phyloP scores from a whole-genome alignment of 1,140 invertebrate genomes.

The Apocrypta bakeri region DNA sequence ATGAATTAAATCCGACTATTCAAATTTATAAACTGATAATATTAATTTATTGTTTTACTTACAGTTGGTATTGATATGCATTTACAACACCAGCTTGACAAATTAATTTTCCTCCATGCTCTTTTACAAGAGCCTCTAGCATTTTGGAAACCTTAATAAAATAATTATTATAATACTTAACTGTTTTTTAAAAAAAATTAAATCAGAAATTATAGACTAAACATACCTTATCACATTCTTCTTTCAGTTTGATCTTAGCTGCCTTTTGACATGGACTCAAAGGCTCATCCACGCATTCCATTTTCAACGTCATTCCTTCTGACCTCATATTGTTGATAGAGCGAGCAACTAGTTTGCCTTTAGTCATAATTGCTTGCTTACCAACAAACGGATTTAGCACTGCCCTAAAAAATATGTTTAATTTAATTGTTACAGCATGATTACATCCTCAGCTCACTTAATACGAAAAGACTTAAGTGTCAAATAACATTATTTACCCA shows the following conservation, averaged over 20 bases:
- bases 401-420: background rate
- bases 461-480: background rate
- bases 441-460: background rate
- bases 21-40: slow-evolving; percentile 26
- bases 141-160: slow-evolving; percentile 60
- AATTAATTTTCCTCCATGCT: slow-evolving; percentile 67
- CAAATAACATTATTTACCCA: too few species aligned
- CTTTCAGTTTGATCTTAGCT: slow-evolving; percentile 75
- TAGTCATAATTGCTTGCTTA: slow-evolving; percentile 34
- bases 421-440: background rate
- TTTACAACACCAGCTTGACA: slow-evolving; percentile 64
- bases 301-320: slow-evolving; percentile 75
- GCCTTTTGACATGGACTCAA: slow-evolving; percentile 78
- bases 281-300: slow-evolving; percentile 82
- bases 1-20: slow-evolving; percentile 7
- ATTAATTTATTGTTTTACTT: slow-evolving; percentile 52
- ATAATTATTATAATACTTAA: slow-evolving; percentile 11
- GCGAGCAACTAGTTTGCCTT: slow-evolving; percentile 46
- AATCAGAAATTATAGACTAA: slow-evolving; percentile 28
- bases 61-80: slow-evolving; percentile 70
- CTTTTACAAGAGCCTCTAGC: slow-evolving; percentile 69
- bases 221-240: slow-evolving; percentile 64
- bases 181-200: background rate
- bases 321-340: slow-evolving; percentile 62
- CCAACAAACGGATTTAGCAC: background rate